A percentile compares a stretch with the other conserved stretches of the same genome.
Conservation (phyloP, 1,140 invertebrate species). For the Propsilocerus akamusi region DNA sequence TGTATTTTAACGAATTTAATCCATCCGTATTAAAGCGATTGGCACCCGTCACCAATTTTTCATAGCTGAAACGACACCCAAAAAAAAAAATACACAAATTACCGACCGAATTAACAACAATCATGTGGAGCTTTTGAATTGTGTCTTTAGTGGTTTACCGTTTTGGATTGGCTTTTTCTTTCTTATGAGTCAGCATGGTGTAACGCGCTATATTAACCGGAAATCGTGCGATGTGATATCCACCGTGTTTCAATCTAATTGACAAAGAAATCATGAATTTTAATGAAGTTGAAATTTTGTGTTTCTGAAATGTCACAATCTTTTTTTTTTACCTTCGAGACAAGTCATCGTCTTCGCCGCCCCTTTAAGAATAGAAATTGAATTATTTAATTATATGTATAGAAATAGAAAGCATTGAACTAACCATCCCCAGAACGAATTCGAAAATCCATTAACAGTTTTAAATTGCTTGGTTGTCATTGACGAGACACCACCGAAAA, state of each 20-base stretch:
- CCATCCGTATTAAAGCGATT: constrained; percentile 70
- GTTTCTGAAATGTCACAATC: neutral
- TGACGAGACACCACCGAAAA: constrained; percentile 81
- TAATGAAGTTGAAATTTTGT: neutral
- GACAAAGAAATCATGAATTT: constrained; percentile 9
- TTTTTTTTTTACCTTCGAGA: constrained; percentile 44
- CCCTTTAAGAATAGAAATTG: constrained; percentile 15
- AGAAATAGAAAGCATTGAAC: no score
- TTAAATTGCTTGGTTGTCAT: constrained; percentile 64
- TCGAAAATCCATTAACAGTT: constrained; percentile 77
- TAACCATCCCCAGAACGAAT: constrained; percentile 83
- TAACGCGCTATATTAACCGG: constrained; percentile 73
- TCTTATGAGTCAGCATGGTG: constrained; percentile 76
- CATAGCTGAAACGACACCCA: constrained; percentile 65
- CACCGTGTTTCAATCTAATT: constrained; percentile 45
- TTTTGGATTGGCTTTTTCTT: constrained; percentile 75
- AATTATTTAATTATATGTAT: no score
- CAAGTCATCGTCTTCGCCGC: constrained; percentile 87
- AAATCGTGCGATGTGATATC: constrained; percentile 70
- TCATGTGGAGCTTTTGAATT: constrained; percentile 1
- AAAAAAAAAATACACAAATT: constrained; percentile 10
- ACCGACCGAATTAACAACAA: neutral
- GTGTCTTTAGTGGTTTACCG: constrained; percentile 38
- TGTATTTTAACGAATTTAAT: constrained; percentile 70
- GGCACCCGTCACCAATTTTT: constrained; percentile 63